These are phyloP conservation scores for Acleris laterana DNA, from an alignment of 2,888 invertebrate genomes.

Conservation along the genomic window DNA sequence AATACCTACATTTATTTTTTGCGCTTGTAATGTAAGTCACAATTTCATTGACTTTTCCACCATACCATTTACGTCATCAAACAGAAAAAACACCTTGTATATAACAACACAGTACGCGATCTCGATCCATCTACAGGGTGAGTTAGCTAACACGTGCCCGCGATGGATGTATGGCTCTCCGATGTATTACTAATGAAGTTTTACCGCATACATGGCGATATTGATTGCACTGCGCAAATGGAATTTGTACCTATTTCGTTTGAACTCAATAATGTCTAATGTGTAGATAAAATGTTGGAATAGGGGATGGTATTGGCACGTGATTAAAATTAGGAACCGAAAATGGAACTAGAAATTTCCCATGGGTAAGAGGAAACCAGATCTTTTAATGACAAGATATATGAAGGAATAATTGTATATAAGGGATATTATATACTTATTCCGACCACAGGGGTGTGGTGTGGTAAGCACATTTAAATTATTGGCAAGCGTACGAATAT, in stretches of 20 bases:
- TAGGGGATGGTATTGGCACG: neutral
- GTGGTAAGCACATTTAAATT: no score
- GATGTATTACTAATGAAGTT: constrained; percentile 56
- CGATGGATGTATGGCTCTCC: constrained; percentile 63
- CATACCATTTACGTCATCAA: no score
- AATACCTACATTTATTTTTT: no score
- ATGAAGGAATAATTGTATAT: no score
- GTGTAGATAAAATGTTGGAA: constrained; percentile 4
- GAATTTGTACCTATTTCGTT: constrained; percentile 35
- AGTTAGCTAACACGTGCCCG: constrained; percentile 64
- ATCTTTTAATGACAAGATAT: no score
- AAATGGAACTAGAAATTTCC: neutral
- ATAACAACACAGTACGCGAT: neutral
- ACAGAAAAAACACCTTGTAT: neutral
- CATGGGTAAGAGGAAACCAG: neutral
- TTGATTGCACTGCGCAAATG: constrained; percentile 32
- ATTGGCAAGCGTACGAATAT: no score
- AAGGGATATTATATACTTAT: no score
- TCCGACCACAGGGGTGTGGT: no score
- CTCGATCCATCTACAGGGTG: constrained; percentile 16
- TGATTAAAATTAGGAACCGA: neutral
- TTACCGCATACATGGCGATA: constrained; percentile 40
- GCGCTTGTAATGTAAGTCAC: no score
- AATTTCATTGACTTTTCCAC: no score
- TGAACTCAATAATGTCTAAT: constrained; percentile 8